phyloP scores from a whole-genome alignment of 2,113 vertebrate genomes.

The Himantopus leucocephalus region DNA sequence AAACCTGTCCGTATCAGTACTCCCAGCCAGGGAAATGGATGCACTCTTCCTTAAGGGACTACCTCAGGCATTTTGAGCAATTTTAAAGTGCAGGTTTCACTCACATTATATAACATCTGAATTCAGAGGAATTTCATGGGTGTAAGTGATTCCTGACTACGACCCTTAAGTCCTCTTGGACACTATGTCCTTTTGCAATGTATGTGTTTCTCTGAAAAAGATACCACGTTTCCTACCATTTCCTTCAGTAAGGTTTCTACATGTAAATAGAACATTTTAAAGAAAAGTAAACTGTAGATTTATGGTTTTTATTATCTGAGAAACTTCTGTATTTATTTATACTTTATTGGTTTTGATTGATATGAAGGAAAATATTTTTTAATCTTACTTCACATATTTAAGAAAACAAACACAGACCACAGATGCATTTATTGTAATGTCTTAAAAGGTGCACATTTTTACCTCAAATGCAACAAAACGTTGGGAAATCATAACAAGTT shows the following conservation, averaged over 20 bases:
- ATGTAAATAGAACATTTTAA: not conserved
- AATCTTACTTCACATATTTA: not conserved
- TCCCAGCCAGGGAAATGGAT: not conserved
- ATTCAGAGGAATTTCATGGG: not conserved
- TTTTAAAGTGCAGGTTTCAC: not conserved
- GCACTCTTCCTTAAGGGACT: not conserved
- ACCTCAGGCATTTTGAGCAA: not conserved
- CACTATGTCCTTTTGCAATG: not conserved
- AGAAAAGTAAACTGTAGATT: not conserved
- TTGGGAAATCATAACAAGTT: slow-evolving; percentile 28
- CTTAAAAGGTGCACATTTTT: not conserved
- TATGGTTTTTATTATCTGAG: not conserved
- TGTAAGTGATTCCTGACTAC: not conserved
- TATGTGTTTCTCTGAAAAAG: not conserved
- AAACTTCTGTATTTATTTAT: not conserved
- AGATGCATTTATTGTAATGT: not conserved
- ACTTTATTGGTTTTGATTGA: not conserved
- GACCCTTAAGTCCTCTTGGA: not conserved
- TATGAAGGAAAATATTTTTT: not conserved
- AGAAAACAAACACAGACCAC: not conserved
- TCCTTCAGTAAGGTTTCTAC: not conserved
- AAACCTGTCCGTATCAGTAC: not conserved
- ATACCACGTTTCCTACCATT: not conserved
- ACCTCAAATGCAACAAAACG: slow-evolving; percentile 31
- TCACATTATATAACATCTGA: not conserved